Conservation (phyloP, 2,888 invertebrate genomes). For the Vanessa cardui region DNA sequence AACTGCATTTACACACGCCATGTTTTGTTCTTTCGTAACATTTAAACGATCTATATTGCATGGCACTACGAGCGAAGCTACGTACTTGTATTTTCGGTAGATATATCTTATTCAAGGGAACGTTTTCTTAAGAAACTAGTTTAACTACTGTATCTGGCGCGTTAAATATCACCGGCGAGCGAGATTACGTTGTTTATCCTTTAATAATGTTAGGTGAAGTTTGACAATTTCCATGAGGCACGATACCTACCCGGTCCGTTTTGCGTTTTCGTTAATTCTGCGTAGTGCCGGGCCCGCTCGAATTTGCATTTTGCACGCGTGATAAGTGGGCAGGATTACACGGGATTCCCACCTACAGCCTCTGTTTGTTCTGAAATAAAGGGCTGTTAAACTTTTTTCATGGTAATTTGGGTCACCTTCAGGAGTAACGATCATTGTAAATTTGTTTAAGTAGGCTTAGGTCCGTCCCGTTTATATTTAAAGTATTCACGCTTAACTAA, state of each 20-base stretch:
- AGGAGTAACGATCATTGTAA: constrained; percentile 75
- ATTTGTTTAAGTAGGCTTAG: constrained; percentile 80
- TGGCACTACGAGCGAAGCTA: neutral
- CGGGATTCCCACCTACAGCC: constrained; percentile 78
- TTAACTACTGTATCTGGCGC: neutral
- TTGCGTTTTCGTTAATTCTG: constrained; percentile 74
- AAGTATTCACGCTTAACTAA: constrained; percentile 52
- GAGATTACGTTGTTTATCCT: constrained; percentile 67
- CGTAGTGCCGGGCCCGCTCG: constrained; percentile 64
- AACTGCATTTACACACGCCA: constrained; percentile 59
- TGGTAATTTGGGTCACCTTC: constrained; percentile 82
- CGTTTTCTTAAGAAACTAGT: neutral
- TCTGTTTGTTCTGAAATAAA: constrained; percentile 82
- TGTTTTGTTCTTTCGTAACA: constrained; percentile 45
- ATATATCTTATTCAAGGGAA: neutral
- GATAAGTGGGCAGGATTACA: constrained; percentile 82
- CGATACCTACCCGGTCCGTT: constrained; percentile 44
- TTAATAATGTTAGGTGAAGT: constrained; percentile 69
- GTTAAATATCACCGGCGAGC: constrained; percentile 41
- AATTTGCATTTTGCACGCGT: constrained; percentile 83
- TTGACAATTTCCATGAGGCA: constrained; percentile 76
- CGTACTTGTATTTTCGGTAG: neutral
- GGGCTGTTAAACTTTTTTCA: constrained; percentile 82
- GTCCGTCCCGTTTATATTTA: constrained; percentile 67
- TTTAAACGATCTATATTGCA: constrained; percentile 7